Conservation (phyloP, 2,797 vertebrate genomes). For the Typhlichthys subterraneus region DNA sequence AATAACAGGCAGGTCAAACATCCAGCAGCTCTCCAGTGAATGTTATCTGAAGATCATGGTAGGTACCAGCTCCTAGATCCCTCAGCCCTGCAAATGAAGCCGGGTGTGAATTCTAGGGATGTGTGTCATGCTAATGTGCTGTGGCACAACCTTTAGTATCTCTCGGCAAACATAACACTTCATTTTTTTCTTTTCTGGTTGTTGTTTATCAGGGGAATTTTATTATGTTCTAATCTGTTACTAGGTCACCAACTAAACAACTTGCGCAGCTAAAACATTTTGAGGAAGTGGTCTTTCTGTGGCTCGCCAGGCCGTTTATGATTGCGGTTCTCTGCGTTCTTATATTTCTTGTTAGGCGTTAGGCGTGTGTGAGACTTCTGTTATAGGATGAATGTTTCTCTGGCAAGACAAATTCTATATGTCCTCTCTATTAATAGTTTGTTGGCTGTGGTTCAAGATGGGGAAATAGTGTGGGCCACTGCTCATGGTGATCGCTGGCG, state of each 20-base stretch:
- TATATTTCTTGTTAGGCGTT: background rate
- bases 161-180: conserved; percentile 26
- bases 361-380: too few species aligned
- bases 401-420: conserved; percentile 28
- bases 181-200: conserved; percentile 17
- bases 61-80: conserved; percentile 48
- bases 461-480: background rate
- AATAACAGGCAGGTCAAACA: conserved; percentile 20
- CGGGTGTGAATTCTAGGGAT: conserved; percentile 64
- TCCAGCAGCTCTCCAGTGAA: conserved; percentile 35
- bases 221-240: conserved; percentile 27
- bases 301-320: background rate
- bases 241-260: conserved; percentile 36
- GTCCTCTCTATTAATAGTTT: conserved; percentile 61
- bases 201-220: conserved; percentile 19
- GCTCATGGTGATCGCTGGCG: conserved; percentile 62
- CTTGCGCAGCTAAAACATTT: conserved; percentile 21
- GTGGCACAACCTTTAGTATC: conserved; percentile 43
- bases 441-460: conserved; percentile 26
- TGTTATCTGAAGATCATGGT: conserved; percentile 54
- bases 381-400: conserved; percentile 40
- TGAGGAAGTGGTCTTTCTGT: conserved; percentile 33
- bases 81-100: conserved; percentile 44
- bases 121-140: conserved; percentile 58
- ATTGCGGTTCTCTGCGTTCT: background rate